Base-by-base conservation (phyloP, 2,888 invertebrate species). In the Allophyes oxyacanthae region DNA sequence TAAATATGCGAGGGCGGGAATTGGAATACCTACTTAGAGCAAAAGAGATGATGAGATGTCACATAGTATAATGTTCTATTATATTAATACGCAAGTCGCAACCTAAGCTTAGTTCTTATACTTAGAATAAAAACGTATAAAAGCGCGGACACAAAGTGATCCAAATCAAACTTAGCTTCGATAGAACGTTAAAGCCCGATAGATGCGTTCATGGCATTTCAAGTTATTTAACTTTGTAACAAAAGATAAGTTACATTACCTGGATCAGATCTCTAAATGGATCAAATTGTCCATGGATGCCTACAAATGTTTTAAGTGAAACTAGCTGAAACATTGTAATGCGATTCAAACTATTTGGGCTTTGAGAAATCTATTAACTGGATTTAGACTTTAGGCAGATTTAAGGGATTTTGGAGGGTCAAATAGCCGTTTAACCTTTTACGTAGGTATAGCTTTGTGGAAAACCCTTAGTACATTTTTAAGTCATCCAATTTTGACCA, bases 281-380 rank as follows among this genome's bases (percentile, higher is more conserved):
- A 10, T 15, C 6, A 33, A 67, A 61, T 34, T 6, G 10, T 36
- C 9, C 6, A 32, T n/a, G 32, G n/a, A 34, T 48, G 25, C 15
- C 8, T 46, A 20, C 9, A 49, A 49, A 54, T 43, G n/a, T 36
- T 59, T 42, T 33, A 44, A 33, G n/a, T 45, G 45, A 26, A 62
- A 43, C 33, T 38, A 38, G 37, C 30, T 7, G 11, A 41, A 33
- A 36, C 7, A 34, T 54, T 50, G 54, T n/a, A 28, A 15, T 38
- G 26, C 9, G 15, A 70, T 50, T 48, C 9, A 26, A 55, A 55
- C 63, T 48, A 54, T 48, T 48, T 48, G 15, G 8, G 14, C 40
- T 32, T 44, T 33, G 7, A 33, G 15, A 53, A 40, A 33, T 15
- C 33, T 54, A 30, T 36, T 55, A 40, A 26, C 32, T 36, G 34